Percentiles rank a stretch among this genome's conserved stretches.
These are phyloP conservation scores for Labeo calbasu DNA, from an alignment of 2,797 vertebrate genomes.

Conservation along the genomic window DNA sequence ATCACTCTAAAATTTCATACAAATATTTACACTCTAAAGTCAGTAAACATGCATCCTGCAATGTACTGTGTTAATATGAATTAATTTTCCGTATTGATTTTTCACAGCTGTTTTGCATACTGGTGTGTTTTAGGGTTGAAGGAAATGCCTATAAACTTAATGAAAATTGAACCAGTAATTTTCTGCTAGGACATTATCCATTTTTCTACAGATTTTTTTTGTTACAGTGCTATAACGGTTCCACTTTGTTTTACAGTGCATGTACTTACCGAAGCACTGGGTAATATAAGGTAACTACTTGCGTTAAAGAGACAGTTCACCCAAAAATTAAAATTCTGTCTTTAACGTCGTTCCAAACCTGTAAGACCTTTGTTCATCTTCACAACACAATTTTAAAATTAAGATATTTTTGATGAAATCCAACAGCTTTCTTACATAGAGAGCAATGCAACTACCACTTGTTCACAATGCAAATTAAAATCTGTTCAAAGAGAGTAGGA, in stretches of 20 bases:
- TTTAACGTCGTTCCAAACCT: too few relatives aligned
- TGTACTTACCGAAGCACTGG: not conserved
- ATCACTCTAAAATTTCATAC: conserved; percentile 62
- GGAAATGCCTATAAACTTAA: not conserved
- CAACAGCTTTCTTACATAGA: too few relatives aligned
- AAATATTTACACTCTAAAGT: conserved; percentile 25
- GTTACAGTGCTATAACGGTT: not conserved
- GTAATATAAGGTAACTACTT: not conserved
- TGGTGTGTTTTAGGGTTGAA: not conserved
- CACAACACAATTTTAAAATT: too few relatives aligned
- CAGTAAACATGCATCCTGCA: not conserved
- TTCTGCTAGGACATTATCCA: not conserved
- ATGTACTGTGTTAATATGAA: not conserved
- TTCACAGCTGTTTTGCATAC: not conserved
- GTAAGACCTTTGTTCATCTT: too few relatives aligned
- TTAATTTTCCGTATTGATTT: not conserved
- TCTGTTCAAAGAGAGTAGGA: too few relatives aligned
- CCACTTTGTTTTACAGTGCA: not conserved
- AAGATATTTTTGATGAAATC: too few relatives aligned
- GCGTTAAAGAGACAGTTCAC: not conserved
- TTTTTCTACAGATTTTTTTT: not conserved
- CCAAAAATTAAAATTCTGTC: too few relatives aligned
- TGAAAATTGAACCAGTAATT: not conserved
- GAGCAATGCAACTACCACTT: too few relatives aligned
- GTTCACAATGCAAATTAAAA: too few relatives aligned